Evolutionary conservation across 1,140 invertebrate genomes (phyloP).

Genomic region (Sycophaga agraensis): DNA sequence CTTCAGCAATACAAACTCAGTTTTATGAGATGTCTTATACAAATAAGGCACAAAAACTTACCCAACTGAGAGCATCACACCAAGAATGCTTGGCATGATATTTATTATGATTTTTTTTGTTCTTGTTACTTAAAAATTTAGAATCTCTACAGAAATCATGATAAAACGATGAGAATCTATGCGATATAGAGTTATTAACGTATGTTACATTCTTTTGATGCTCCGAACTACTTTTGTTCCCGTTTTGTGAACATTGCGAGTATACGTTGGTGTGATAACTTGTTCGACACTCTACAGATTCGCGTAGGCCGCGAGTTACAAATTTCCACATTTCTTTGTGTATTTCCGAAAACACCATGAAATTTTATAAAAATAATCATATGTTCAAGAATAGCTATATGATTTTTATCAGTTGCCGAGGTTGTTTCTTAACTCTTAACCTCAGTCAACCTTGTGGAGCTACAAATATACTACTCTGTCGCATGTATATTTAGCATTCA

Average conservation of each 20-base stretch:
- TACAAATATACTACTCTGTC: too few species aligned
- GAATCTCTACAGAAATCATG: conserved; percentile 34
- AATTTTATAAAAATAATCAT: too few species aligned
- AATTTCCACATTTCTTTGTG: conserved; percentile 56
- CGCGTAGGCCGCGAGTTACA: conserved; percentile 43
- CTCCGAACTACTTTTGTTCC: conserved; percentile 7
- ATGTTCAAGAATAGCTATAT: too few species aligned
- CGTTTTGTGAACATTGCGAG: conserved; percentile 34
- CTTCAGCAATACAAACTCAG: background rate
- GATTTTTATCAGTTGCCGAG: too few species aligned
- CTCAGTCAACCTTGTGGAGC: too few species aligned
- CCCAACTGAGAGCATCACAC: conserved; percentile 48
- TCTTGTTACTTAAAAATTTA: conserved; percentile 31
- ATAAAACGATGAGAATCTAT: conserved; percentile 28
- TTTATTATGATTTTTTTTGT: conserved; percentile 35
- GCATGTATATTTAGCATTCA: too few species aligned
- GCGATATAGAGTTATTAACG: conserved; percentile 31
- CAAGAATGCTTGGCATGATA: conserved; percentile 43
- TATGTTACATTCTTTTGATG: conserved; percentile 34
- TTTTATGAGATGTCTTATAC: background rate
- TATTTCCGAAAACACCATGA: too few species aligned
- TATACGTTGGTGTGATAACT: conserved; percentile 47
- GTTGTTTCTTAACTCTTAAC: too few species aligned
- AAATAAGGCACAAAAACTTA: conserved; percentile 29
- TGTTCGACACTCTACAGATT: conserved; percentile 43